Percentiles rank a stretch among this genome's conserved stretches.
Conservation (phyloP, 1,140 invertebrate genomes). For the Lamellibrachia luymesi region DNA sequence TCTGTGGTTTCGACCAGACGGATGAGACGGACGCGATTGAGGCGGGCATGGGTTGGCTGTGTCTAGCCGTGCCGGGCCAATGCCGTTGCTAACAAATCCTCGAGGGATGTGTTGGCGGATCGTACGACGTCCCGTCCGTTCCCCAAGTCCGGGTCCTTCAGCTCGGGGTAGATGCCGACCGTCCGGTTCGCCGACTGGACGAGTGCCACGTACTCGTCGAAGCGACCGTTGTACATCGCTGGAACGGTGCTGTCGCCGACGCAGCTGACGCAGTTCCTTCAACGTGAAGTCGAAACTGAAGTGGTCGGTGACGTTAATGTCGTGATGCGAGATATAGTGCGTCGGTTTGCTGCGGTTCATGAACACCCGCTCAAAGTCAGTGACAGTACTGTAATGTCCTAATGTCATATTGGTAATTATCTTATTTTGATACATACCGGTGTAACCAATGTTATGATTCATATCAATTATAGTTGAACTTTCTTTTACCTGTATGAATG, state of each 20-base stretch:
- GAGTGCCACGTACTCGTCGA: neutral
- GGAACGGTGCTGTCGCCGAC: neutral
- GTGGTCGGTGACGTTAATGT: neutral
- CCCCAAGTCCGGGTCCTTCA: conserved; percentile 8
- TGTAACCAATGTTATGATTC: too few relatives aligned
- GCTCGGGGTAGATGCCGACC: conserved; percentile 15
- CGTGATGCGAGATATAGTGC: neutral
- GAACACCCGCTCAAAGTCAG: neutral
- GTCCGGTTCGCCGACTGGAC: neutral
- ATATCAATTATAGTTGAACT: too few relatives aligned
- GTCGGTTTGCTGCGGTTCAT: neutral
- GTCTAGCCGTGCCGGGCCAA: neutral
- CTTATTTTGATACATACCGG: too few relatives aligned
- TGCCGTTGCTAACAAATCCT: conserved; percentile 19
- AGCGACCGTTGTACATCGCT: neutral
- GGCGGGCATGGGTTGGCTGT: neutral
- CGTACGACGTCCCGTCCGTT: conserved; percentile 1
- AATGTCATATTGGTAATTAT: too few relatives aligned
- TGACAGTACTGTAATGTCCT: too few relatives aligned
- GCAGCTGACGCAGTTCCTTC: conserved; percentile 22
- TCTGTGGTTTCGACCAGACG: neutral
- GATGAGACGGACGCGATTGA: neutral
- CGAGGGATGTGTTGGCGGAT: conserved; percentile 5
- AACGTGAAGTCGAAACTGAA: conserved; percentile 37
- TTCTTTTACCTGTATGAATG: too few relatives aligned